A percentile compares a stretch with the other conserved stretches of the same genome.
These are phyloP conservation scores for Sebastes goodei DNA, from an alignment of 2,797 vertebrate species.

Conservation along the genomic window DNA sequence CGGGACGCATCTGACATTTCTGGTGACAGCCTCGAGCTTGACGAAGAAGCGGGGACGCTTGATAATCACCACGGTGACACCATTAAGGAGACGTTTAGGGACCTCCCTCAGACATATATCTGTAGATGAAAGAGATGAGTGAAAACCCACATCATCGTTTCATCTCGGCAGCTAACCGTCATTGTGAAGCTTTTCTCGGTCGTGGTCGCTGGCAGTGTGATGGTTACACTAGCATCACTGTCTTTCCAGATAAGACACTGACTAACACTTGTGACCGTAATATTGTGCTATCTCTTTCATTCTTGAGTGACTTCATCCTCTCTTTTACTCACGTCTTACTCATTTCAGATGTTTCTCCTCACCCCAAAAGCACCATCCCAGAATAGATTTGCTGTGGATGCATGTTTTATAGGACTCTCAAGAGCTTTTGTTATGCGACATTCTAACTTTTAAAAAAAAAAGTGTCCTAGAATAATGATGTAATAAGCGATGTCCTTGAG, in stretches of 20 bases:
- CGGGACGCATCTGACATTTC: constrained; percentile 76
- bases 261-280: constrained; percentile 23
- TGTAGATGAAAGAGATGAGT: constrained; percentile 60
- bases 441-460: constrained; percentile 20
- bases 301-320: constrained; percentile 33
- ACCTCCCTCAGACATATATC: constrained; percentile 74
- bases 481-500: constrained; percentile 41
- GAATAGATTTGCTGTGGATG: constrained; percentile 29
- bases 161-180: constrained; percentile 34
- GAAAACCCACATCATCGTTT: constrained; percentile 41
- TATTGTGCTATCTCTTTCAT: constrained; percentile 1
- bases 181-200: constrained; percentile 4
- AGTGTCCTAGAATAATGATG: constrained; percentile 34
- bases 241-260: constrained; percentile 18
- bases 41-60: constrained; percentile 50
- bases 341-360: constrained; percentile 28
- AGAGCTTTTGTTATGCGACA: constrained; percentile 38
- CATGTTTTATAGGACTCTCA: constrained; percentile 13
- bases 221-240: not conserved
- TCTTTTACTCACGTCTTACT: constrained; percentile 35
- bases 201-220: constrained; percentile 6
- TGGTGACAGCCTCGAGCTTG: constrained; percentile 64
- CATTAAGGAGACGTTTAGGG: constrained; percentile 76
- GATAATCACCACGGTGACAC: constrained; percentile 79
- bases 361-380: constrained; percentile 16